Base-by-base conservation (phyloP, 2,113 vertebrate genomes). In the Caracal caracal region DNA sequence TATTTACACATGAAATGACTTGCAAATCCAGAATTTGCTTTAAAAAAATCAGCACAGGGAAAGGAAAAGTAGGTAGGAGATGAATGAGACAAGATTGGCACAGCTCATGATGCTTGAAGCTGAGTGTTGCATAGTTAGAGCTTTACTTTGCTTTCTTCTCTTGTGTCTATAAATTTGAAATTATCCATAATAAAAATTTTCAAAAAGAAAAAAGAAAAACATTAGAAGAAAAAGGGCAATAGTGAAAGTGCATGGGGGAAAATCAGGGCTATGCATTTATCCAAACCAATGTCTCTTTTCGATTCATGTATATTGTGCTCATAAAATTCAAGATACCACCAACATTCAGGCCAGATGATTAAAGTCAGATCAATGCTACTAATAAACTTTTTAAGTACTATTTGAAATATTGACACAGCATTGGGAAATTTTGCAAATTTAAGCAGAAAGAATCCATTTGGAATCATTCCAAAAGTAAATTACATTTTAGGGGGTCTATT, bases 391-490 rank as follows among this genome's bases (percentile, higher is more conserved):
- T 37, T 91, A 88, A 51, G 65, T 33, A 4, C 7, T 95, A 83
- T 94, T 84, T 94, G 59, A 96, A 96, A 97, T 96, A 80, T 49
- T 95, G 83, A 94, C 35, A 93, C 0, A 9, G 2, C 63, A 49
- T 65, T 56, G 26, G 40, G 91, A 96, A 94, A 88, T 92, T 96
- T 10, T 97, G 79, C 65, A 98, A 96, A 96, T 93, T 94, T 96
- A n/a, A 93, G 93, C 61, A 87, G 75, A 61, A 93, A 35, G 43
- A 78, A 76, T 78, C 49, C 90, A 97, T 88, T 73, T 96, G 61
- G 95, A 98, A 94, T 91, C 89, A 86, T 61, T 96, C 75, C 93
- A 98, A 86, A 51, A 96, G 65, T 68, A 96, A 98, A 97, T 97
- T 97, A 94, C 35, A 90, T 94, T 95, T 98, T 95, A 95, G 96